Base-by-base conservation (phyloP, 1,140 invertebrate species). In the Drosophila insularis region DNA sequence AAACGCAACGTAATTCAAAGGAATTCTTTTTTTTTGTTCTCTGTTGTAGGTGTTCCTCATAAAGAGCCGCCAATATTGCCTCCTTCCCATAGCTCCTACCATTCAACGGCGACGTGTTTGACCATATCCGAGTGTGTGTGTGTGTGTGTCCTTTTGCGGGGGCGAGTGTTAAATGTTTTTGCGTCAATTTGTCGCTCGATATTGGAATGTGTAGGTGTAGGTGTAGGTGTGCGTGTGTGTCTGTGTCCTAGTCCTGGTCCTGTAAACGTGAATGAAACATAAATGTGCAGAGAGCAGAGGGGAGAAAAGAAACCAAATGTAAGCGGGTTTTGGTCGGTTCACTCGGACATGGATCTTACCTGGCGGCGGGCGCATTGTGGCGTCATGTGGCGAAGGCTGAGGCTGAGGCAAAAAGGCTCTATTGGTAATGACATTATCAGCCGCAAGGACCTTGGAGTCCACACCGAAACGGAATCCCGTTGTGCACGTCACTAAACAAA, bases 391-490 rank as follows among this genome's bases (percentile, higher is more conserved):
- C 55, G 70, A 50, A 17, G 43, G 43, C 17, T 19, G 11, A 5
- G 17, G 55, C 43, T 19, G 10, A 8, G 35, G 55, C 21, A 32
- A 68, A 62, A 53, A 63, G 63, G 61, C 50, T 58, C 76, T 65
- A 53, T 72, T 61, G 68, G 78, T 81, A 86, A 86, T 87, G 75
- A 81, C 81, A 86, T 87, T 86, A 86, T 86, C 81, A 74, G 81
- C 81, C 81, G 65, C 82, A 87, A 80, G 78, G 72, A 78, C 63
- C 32, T 58, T 10, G 21, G 62, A 43, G 32, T 67, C 72, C 63
- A 27, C 27, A 27, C 67, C 71, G 66, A 21, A 40, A 35, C 17
- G 43, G 39, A 40, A 21, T 62, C 72, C 73, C 73, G 68, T 61
- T 31, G 75, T 64, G 75, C 63, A 78, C 63, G 78, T 78, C 78